phyloP scores from a whole-genome alignment of 2,888 invertebrate species.

The Brenthis daphne region DNA sequence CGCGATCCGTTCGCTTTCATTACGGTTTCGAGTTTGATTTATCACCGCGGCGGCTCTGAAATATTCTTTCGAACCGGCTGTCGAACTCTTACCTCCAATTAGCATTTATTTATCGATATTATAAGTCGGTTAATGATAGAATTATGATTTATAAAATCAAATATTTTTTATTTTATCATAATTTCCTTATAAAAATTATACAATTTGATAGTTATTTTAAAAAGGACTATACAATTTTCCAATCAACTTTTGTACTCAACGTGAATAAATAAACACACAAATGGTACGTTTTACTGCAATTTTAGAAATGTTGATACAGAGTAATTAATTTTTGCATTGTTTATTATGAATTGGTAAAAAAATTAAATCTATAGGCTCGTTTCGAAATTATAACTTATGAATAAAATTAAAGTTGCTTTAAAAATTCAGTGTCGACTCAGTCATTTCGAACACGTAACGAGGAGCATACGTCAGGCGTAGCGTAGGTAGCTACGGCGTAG shows the following conservation, averaged over 20 bases:
- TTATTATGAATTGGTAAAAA: conserved; percentile 2
- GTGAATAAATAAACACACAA: conserved; percentile 16
- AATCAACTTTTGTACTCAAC: conserved; percentile 6
- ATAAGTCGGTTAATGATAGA: conserved; percentile 36
- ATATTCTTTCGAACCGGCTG: conserved; percentile 78
- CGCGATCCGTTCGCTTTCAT: conserved; percentile 83
- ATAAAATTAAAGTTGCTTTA: conserved; percentile 13
- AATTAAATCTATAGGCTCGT: background rate
- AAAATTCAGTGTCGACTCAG: conserved; percentile 18
- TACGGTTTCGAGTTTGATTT: conserved; percentile 83
- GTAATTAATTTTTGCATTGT: conserved; percentile 18
- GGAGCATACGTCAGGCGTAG: conserved; percentile 53
- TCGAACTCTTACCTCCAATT: conserved; percentile 79
- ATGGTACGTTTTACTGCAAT: conserved; percentile 13
- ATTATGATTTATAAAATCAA: conserved; percentile 11
- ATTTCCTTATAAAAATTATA: background rate
- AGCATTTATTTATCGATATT: conserved; percentile 73
- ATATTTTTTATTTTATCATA: background rate
- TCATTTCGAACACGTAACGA: conserved; percentile 41
- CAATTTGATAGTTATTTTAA: conserved; percentile 4
- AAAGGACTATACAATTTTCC: background rate
- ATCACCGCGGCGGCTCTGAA: conserved; percentile 79
- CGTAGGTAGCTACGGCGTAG: conserved; percentile 66
- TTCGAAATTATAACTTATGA: conserved; percentile 2
- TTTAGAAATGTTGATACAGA: conserved; percentile 15